These are phyloP conservation scores for Gymnopithys bicolor DNA, from an alignment of 2,797 vertebrate species.

Conservation along the genomic window DNA sequence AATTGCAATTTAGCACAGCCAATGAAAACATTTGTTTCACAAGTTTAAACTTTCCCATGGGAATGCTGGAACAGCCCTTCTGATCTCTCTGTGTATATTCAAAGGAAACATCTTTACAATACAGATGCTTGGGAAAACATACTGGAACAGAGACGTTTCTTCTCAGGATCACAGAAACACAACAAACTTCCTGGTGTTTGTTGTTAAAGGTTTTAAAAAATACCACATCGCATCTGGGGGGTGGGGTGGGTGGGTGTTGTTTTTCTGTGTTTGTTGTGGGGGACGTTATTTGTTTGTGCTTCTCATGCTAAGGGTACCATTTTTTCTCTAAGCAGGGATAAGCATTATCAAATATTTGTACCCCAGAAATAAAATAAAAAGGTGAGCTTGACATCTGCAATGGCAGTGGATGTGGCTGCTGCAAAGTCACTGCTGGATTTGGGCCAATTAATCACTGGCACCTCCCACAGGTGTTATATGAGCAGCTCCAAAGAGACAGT, in stretches of 20 bases:
- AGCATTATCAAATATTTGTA: neutral
- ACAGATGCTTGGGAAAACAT: conserved; percentile 48
- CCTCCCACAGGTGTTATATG: neutral
- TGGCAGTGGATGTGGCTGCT: neutral
- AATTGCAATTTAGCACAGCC: conserved; percentile 33
- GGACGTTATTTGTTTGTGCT: neutral
- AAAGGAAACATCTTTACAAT: conserved; percentile 55
- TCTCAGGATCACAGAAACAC: conserved; percentile 9
- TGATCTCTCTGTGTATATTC: conserved; percentile 22
- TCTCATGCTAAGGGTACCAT: neutral
- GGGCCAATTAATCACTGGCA: neutral
- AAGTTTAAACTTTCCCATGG: conserved; percentile 71
- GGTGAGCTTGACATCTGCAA: neutral
- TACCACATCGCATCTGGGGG: neutral
- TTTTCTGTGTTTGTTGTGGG: neutral
- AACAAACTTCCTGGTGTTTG: neutral
- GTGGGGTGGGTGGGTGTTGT: neutral
- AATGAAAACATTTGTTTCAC: conserved; percentile 60
- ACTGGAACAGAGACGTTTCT: neutral
- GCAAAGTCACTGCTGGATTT: neutral
- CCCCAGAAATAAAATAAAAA: neutral
- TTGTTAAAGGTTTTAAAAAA: neutral
- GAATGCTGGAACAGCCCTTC: conserved; percentile 49
- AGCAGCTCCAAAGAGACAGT: neutral
- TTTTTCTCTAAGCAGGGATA: neutral